phyloP scores from a whole-genome alignment of 2,797 vertebrate species.

The Notolepis coatsorum region DNA sequence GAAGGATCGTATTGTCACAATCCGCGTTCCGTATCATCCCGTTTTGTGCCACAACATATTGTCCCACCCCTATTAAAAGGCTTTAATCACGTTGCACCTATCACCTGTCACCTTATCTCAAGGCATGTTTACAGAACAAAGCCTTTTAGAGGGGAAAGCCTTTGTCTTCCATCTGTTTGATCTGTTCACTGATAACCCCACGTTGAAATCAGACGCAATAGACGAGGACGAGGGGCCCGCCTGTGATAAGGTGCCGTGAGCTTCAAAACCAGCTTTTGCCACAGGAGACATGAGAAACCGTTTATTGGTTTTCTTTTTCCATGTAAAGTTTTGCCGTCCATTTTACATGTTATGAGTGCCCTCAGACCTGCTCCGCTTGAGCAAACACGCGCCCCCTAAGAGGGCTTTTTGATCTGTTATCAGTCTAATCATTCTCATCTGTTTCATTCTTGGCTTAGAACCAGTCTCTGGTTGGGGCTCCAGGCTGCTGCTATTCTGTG shows the following conservation, averaged over 20 bases:
- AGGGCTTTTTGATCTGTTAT: conserved; percentile 61
- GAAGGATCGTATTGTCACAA: too few species aligned
- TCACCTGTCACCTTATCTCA: too few species aligned
- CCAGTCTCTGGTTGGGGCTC: conserved; percentile 24
- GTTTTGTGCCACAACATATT: too few species aligned
- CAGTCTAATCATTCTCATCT: conserved; percentile 65
- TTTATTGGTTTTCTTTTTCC: conserved; percentile 23
- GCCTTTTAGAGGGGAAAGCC: conserved; percentile 19
- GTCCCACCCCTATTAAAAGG: conserved; percentile 31
- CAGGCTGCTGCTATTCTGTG: conserved; percentile 36
- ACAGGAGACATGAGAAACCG: conserved; percentile 24
- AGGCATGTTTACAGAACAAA: conserved; percentile 24
- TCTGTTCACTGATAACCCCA: conserved; percentile 45
- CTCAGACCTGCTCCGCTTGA: conserved; percentile 27
- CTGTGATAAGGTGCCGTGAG: conserved; percentile 1
- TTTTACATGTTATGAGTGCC: conserved; percentile 31
- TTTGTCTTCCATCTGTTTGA: conserved; percentile 31
- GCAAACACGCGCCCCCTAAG: conserved; percentile 27
- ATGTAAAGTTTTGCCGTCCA: conserved; percentile 26
- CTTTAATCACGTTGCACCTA: conserved; percentile 44
- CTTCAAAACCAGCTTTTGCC: conserved; percentile 26
- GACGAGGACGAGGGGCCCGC: not conserved
- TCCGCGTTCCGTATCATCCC: too few species aligned
- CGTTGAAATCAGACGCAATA: conserved; percentile 35
- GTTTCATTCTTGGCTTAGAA: conserved; percentile 36